These are phyloP conservation scores for Psococerastis gibbosa DNA, from an alignment of 2,888 invertebrate genomes.

Conservation along the genomic window DNA sequence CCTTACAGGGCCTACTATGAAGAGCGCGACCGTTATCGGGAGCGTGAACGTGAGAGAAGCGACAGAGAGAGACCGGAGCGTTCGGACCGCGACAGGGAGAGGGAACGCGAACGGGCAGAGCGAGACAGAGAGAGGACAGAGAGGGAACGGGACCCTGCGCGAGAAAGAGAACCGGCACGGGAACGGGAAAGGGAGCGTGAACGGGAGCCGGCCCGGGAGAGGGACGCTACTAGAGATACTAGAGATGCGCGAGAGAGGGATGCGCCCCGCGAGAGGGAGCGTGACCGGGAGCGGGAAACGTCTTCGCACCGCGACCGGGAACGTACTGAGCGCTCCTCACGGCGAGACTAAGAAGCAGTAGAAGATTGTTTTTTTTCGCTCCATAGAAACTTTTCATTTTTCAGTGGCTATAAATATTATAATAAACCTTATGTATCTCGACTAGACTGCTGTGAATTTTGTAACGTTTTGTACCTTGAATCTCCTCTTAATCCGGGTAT, in stretches of 20 bases:
- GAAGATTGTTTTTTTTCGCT: no score
- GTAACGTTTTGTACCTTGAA: no score
- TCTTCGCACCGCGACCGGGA: conserved; percentile 33
- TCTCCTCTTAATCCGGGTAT: no score
- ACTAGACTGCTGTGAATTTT: no score
- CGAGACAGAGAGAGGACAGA: conserved; percentile 13
- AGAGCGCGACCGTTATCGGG: not conserved
- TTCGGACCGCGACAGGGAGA: conserved; percentile 22
- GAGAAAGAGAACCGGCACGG: conserved; percentile 14
- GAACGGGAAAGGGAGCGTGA: conserved; percentile 15
- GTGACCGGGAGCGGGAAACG: conserved; percentile 37
- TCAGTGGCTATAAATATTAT: no score
- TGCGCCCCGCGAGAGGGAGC: conserved; percentile 33
- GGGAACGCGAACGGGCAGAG: conserved; percentile 20
- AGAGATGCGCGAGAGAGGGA: conserved; percentile 39
- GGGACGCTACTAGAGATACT: conserved; percentile 19
- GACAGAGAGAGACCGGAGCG: not conserved
- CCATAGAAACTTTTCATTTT: no score
- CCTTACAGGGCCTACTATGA: not conserved
- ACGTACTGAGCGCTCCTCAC: conserved; percentile 10
- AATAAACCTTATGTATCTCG: no score
- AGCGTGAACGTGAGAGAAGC: conserved; percentile 3
- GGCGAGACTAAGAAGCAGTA: conserved; percentile 3
- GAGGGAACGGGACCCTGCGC: conserved; percentile 15
- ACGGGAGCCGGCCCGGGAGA: conserved; percentile 14